Conservation (phyloP, 2,797 vertebrate species). For the Trematomus bernacchii region DNA sequence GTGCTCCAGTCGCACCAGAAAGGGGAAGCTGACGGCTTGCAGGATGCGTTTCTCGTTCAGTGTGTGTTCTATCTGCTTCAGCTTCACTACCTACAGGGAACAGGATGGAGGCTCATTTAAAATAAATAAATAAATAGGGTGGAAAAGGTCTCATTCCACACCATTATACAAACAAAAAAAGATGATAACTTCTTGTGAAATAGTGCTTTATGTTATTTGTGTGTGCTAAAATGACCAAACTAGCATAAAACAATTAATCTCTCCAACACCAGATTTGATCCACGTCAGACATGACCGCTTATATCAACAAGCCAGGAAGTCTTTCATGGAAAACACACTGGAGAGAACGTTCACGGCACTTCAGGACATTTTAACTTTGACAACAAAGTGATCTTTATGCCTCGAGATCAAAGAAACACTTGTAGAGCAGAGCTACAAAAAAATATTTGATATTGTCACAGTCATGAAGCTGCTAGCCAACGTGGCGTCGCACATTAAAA, state of each 20-base stretch:
- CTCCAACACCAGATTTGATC: not conserved
- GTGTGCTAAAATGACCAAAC: not conserved
- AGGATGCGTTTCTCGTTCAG: slow-evolving; percentile 96
- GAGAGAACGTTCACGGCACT: not conserved
- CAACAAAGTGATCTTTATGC: slow-evolving; percentile 21
- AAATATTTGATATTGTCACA: not conserved
- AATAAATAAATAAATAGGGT: not conserved
- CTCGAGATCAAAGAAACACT: slow-evolving; percentile 2
- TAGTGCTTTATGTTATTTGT: not conserved
- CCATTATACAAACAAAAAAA: not conserved
- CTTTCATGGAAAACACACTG: not conserved
- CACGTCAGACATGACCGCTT: not conserved
- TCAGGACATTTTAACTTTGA: not conserved
- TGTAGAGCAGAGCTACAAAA: not conserved
- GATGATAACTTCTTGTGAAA: not conserved
- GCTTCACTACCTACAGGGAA: slow-evolving; percentile 89
- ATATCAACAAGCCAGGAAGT: not conserved
- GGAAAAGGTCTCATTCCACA: not conserved
- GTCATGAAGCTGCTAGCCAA: not conserved
- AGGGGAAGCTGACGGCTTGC: slow-evolving; percentile 94
- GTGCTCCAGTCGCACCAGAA: slow-evolving; percentile 93
- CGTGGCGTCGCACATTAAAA: not conserved
- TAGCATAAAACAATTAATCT: not conserved
- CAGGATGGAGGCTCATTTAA: not conserved
- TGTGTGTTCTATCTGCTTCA: slow-evolving; percentile 97